These are phyloP conservation scores for Hoplias malabaricus DNA, from an alignment of 2,113 vertebrate genomes.

Conservation along the genomic window DNA sequence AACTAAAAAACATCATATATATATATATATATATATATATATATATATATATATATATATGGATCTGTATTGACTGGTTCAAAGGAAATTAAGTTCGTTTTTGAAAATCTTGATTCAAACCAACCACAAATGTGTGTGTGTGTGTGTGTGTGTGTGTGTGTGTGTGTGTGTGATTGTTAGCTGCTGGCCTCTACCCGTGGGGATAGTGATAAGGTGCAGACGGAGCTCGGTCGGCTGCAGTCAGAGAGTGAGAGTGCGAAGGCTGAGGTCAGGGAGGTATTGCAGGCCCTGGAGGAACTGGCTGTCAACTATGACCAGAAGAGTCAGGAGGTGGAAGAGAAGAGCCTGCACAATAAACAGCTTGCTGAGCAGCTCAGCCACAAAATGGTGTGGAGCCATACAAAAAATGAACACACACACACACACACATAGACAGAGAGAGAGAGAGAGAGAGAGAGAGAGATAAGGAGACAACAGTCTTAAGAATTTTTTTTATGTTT, in stretches of 20 bases:
- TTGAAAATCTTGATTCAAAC: too few species aligned
- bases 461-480: background rate
- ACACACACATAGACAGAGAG: background rate
- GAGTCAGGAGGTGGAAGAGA: constrained; percentile 91
- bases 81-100: too few species aligned
- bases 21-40: too few species aligned
- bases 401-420: background rate
- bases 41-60: too few species aligned
- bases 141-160: background rate
- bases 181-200: constrained; percentile 84
- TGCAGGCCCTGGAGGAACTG: constrained; percentile 92
- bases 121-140: background rate
- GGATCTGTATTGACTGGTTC: too few species aligned
- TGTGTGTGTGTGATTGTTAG: constrained; percentile 62
- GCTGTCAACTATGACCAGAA: constrained; percentile 93
- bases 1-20: too few species aligned
- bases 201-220: constrained; percentile 86
- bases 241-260: constrained; percentile 84
- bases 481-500: too few species aligned
- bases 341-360: constrained; percentile 85
- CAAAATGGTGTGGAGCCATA: constrained; percentile 81
- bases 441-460: background rate
- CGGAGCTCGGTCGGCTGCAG: constrained; percentile 83
- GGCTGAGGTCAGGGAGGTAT: constrained; percentile 89
- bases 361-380: constrained; percentile 86